Base-by-base conservation (phyloP, 2,888 invertebrate species). In the Parascotia fuliginaria region DNA sequence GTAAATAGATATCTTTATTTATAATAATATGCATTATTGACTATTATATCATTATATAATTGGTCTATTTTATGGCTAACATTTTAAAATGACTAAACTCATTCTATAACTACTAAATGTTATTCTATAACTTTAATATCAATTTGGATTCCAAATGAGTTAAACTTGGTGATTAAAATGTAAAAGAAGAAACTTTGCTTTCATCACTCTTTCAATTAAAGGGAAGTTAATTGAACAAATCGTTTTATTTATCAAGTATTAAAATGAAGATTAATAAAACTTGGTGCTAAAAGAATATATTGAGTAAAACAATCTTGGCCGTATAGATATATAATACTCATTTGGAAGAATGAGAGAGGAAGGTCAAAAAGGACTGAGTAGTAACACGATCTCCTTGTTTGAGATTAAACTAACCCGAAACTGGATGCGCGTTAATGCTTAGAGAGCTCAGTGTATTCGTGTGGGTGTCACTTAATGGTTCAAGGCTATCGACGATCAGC, bases 351-450 rank as follows among this genome's bases (percentile, higher is more conserved):
- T 66, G 55, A 53, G 64, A 63, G 60, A 45, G 48, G 46, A 53
- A 60, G 58, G 64, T 60, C 68, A 64, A 70, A 70, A 67, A 67
- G 55, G 65, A 62, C 55, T 66, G 61, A 65, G 41, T 48, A 65
- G 82, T 77, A 81, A 83, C 73, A 56, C 67, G 77, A 83, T 79
- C 77, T 73, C 64, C 68, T 82, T 82, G 77, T 76, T 79, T 77
- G 75, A 74, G 75, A 78, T 81, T 76, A 79, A 78, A 78, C 78
- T 79, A 74, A 77, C 77, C 77, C 76, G 73, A 78, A 79, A 80
- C 73, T 75, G 74, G 68, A 76, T 70, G 69, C 67, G 67, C 75
- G 71, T 70, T 77, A 78, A 81, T 77, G 74, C 60, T 50, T 55
- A 54, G 24, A 44, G 62, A 54, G 62, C 61, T 55, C 61, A 27